Base-by-base conservation (phyloP, 2,113 vertebrate genomes). In the Uria aalge region DNA sequence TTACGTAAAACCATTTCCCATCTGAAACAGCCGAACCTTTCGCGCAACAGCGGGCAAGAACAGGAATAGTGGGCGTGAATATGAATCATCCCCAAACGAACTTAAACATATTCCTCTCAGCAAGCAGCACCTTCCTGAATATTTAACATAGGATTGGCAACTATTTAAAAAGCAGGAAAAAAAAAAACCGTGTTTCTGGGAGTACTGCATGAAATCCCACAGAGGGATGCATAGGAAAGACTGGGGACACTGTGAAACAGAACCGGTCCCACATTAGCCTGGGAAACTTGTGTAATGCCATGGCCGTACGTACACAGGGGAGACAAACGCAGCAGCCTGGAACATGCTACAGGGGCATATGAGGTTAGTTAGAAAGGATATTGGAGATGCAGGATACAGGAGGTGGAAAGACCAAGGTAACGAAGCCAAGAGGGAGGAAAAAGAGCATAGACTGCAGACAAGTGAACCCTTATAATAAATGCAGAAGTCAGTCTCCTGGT, bases 261-360 rank as follows among this genome's bases (percentile, higher is more conserved):
- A 79, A 63, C 7, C 0, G 1, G 59, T 92, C 21, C 71, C 15
- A 15, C 0, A 0, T 13, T 30, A 90, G 21, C 36, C 40, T 36
- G 36, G 24, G 26, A 92, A 38, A 50, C 56, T 45, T 67, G 26
- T 38, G 29, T 27, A 69, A 56, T 16, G 16, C 45, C 68, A 7
- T 9, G 23, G 27, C 13, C 36, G 27, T 13, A 40, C 6, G 9
- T 2, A 29, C 12, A 36, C 18, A 57, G 10, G 4, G 26, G 20
- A 77, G 24, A 74, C 20, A 36, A 57, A 36, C 29, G 73, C 26
- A 90, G 45, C 26, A 59, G 45, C 24, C 45, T 76, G 48, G 16
- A 80, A 62, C 1, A 0, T 30, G 29, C 32, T 57, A 32, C 1
- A 1, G 5, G 11, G 11, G 3, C 2, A 12, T 26, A 68, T 17